Evolutionary conservation across 2,113 vertebrate genomes (phyloP).

Genomic region (Ictalurus furcatus): DNA sequence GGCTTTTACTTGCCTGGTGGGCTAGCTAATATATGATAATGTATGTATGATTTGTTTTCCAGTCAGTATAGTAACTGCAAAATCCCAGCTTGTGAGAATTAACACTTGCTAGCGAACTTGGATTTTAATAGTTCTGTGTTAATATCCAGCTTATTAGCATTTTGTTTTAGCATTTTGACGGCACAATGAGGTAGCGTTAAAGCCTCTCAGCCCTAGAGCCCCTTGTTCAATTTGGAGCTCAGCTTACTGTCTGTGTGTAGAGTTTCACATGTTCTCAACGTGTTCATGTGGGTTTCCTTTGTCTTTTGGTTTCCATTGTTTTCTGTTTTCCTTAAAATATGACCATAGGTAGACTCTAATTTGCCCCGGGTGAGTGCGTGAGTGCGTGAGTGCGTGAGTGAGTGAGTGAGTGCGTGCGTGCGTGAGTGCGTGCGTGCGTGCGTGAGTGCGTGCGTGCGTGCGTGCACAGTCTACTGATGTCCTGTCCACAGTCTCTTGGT

Average conservation of each 20-base stretch:
- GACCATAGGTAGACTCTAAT: background rate
- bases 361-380: background rate
- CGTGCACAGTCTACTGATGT: background rate
- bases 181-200: background rate
- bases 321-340: background rate
- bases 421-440: background rate
- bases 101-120: background rate
- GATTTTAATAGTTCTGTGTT: background rate
- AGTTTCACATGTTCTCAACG: background rate
- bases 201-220: background rate
- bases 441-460: background rate
- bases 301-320: no score
- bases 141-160: background rate
- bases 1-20: background rate
- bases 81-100: background rate
- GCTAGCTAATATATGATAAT: background rate
- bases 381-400: no score
- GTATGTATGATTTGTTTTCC: background rate
- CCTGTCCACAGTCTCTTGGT: background rate
- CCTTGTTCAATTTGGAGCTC: background rate
- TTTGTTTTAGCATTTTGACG: background rate
- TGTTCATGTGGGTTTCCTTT: background rate
- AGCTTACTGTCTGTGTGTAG: background rate
- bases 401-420: background rate
- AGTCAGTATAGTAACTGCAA: background rate